Base-by-base conservation (phyloP, 2,888 invertebrate species). In the Herminia tarsipennalis region DNA sequence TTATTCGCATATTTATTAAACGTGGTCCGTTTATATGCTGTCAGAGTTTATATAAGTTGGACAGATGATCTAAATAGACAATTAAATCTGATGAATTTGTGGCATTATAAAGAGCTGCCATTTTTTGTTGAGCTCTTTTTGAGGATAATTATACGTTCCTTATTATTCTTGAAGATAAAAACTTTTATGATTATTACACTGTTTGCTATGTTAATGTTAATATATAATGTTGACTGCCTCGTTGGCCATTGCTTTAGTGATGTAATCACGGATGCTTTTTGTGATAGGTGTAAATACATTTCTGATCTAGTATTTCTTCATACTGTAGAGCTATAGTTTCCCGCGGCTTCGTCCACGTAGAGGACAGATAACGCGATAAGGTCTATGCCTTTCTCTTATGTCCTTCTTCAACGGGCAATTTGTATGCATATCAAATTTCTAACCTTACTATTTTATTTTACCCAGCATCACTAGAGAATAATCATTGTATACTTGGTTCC, bases 61-160 rank as follows among this genome's bases (percentile, higher is more conserved):
- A 64, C 69, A 69, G 72, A 63, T 65, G 66, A 44, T 48, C 17
- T 29, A 12, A 44, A 25, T 41, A 24, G 22, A 38, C 14, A n/a
- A 49, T 34, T 30, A 40, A 35, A 42, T 25, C 16, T 49, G 22
- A 32, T 36, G 37, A 38, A 32, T 8, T 53, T 39, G 24, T 35
- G 27, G 32, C 24, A 42, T 47, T 43, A 34, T 37, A 43, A 47
- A 24, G 27, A 27, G 24, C 14, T 39, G 20, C 24, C 25, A 35
- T 38, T 39, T 45, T 45, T 39, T 35, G 34, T 9, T 22, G 12
- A 29, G 4, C 2, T 12, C 17, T 40, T 16, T 25, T 35, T 14
- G 36, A 40, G 21, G 27, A 5, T 46, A 46, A 40, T 40, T 46
- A 46, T 20, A 35, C 13, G 34, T 38, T 34, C 18, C 30, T 39